Evolutionary conservation across 2,113 vertebrate genomes (phyloP).

Genomic region (Heloderma charlesbogerti): DNA sequence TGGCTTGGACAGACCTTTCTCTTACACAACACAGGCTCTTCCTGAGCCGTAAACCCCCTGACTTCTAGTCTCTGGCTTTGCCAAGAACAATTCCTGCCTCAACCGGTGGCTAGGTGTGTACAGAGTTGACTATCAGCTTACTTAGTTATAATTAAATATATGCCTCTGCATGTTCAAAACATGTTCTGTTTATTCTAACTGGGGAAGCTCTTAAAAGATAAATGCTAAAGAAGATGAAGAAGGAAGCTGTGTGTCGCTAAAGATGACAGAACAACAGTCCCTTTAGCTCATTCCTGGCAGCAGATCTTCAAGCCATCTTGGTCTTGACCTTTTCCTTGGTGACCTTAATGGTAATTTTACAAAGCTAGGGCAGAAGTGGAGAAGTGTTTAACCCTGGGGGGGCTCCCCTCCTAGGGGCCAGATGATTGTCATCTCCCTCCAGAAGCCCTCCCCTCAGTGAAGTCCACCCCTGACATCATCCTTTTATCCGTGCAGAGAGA

Average conservation of each 20-base stretch:
- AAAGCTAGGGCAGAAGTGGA: too few relatives aligned
- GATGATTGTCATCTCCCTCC: too few relatives aligned
- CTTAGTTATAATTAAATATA: conserved; percentile 34
- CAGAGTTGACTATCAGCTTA: conserved; percentile 2
- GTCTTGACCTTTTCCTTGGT: too few relatives aligned
- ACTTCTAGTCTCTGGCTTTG: not conserved
- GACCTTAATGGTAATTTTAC: too few relatives aligned
- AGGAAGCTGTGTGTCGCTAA: not conserved
- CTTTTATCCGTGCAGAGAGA: too few relatives aligned
- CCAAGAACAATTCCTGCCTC: conserved; percentile 28
- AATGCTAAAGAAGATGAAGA: not conserved
- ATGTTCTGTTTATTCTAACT: conserved; percentile 15
- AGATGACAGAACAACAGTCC: not conserved
- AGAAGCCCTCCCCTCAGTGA: too few relatives aligned
- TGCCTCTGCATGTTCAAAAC: conserved; percentile 28
- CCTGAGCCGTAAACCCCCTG: conserved; percentile 6
- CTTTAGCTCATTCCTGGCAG: not conserved
- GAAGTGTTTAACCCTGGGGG: too few relatives aligned
- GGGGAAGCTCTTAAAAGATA: conserved; percentile 6
- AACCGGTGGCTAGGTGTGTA: conserved; percentile 4
- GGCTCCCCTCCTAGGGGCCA: too few relatives aligned
- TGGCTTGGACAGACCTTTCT: not conserved
- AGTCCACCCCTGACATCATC: too few relatives aligned
- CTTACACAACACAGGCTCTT: not conserved
- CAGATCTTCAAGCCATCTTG: not conserved